A percentile compares a stretch with the other conserved stretches of the same genome.
These are phyloP conservation scores for Phalloptychus januarius DNA, from an alignment of 2,797 vertebrate species.

Conservation along the genomic window DNA sequence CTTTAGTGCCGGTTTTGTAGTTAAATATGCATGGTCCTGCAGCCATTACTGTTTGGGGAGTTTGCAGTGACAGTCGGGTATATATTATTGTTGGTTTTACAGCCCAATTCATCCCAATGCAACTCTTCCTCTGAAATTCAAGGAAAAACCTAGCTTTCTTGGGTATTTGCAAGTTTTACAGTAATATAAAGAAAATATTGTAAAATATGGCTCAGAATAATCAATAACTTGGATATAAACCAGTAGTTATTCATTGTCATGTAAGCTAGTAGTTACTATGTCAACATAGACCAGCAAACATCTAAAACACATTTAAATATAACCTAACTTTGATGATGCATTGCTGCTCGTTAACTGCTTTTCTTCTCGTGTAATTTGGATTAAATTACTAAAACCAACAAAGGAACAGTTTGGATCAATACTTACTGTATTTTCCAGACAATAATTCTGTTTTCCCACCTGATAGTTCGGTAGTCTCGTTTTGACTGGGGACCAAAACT, in stretches of 20 bases:
- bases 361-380: not conserved
- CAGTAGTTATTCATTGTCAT: not conserved
- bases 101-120: constrained; percentile 36
- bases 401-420: not conserved
- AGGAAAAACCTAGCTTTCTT: not conserved
- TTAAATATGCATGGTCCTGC: constrained; percentile 44
- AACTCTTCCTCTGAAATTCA: not conserved
- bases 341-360: not conserved
- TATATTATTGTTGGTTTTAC: constrained; percentile 58
- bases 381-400: not conserved
- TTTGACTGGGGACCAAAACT: too few relatives aligned
- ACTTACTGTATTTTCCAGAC: not conserved
- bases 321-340: not conserved
- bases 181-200: not conserved
- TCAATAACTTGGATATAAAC: not conserved
- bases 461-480: too few relatives aligned
- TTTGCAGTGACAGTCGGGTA: constrained; percentile 37
- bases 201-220: not conserved
- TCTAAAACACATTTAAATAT: not conserved
- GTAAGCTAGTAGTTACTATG: not conserved
- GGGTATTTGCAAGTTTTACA: not conserved
- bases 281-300: not conserved
- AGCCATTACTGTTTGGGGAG: constrained; percentile 49
- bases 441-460: not conserved
- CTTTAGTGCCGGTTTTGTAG: constrained; percentile 38